Base-by-base conservation (phyloP, 1,140 invertebrate genomes). In the Ooceraea biroi region DNA sequence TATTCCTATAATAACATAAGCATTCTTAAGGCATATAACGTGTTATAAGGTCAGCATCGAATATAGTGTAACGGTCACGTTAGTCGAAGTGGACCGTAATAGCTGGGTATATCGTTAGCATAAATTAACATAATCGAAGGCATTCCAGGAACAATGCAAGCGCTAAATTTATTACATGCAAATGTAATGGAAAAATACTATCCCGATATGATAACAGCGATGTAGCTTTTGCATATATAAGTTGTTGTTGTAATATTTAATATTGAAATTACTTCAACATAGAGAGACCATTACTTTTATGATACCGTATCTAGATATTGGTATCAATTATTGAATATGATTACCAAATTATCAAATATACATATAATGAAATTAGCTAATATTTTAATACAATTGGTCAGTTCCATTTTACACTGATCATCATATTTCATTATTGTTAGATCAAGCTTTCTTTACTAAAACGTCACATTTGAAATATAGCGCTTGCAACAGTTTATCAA, bases 61-160 rank as follows among this genome's bases (percentile, higher is more conserved):
- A 19, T 50, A n/a, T 25, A 17, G 11, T 50, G 12, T 36, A 65
- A 3, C 14, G n/a, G 14, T 17, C 30, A 41, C 19, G 19, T 66
- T 36, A 22, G 46, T 36, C 19, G 36, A 66, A 77, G 30, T 55
- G 30, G 30, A n/a, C 0, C 44, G 12, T 30, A n/a, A 4, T 17
- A 57, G 22, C 17, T n/a, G n/a, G 7, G 66, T 48, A 30, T 44
- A 55, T 55, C 36, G 1, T 69, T 44, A 65, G 44, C 68, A 74
- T 74, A 61, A 61, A 74, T 82, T 82, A 52, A 73, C 57, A 73
- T 82, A 61, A 72, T 60, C 11, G 44, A 52, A 61, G 10, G 8
- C 14, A 17, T 74, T 61, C 27, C 12, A 1, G 4, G 44, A 71
- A 80, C 3, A 27, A 36, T 44, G 22, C 22, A 65, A 66, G 19